phyloP scores from a whole-genome alignment of 2,888 invertebrate species.

The Chaetogeoica ovagalla region DNA sequence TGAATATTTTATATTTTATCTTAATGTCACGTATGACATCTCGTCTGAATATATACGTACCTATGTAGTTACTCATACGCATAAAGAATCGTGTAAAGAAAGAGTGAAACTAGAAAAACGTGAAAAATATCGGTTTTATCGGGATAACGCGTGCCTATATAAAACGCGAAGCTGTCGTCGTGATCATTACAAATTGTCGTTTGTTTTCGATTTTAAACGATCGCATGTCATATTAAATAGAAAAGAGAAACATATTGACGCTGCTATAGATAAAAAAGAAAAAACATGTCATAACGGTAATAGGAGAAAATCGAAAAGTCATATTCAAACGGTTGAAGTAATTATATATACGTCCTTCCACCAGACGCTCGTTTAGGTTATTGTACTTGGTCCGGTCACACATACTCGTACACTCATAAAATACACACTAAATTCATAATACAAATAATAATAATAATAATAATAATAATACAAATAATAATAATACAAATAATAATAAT shows the following conservation, averaged over 20 bases:
- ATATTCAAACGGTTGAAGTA: neutral
- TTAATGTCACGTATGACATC: too few relatives aligned
- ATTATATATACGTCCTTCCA: too few relatives aligned
- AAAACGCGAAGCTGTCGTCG: neutral
- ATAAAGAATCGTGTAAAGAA: slow-evolving; percentile 18
- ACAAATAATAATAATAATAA: too few relatives aligned
- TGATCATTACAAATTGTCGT: slow-evolving; percentile 12
- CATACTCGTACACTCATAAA: too few relatives aligned
- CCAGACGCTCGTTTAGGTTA: too few relatives aligned
- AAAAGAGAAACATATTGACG: slow-evolving; percentile 28
- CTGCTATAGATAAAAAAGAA: too few relatives aligned
- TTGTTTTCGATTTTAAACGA: slow-evolving; percentile 46
- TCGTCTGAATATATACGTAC: too few relatives aligned
- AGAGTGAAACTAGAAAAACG: slow-evolving; percentile 33
- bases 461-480: too few relatives aligned
- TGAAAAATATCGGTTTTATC: slow-evolving; percentile 27
- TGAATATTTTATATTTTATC: too few relatives aligned
- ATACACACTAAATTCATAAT: too few relatives aligned
- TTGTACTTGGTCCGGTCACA: neutral
- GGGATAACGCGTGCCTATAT: slow-evolving; percentile 10
- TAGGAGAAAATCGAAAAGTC: slow-evolving; percentile 34
- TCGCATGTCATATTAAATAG: neutral
- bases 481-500: too few relatives aligned
- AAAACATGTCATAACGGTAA: slow-evolving; percentile 19
- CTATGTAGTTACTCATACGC: neutral